Conservation (phyloP, 2,113 vertebrate species). For the Apistogramma diplotaenia region DNA sequence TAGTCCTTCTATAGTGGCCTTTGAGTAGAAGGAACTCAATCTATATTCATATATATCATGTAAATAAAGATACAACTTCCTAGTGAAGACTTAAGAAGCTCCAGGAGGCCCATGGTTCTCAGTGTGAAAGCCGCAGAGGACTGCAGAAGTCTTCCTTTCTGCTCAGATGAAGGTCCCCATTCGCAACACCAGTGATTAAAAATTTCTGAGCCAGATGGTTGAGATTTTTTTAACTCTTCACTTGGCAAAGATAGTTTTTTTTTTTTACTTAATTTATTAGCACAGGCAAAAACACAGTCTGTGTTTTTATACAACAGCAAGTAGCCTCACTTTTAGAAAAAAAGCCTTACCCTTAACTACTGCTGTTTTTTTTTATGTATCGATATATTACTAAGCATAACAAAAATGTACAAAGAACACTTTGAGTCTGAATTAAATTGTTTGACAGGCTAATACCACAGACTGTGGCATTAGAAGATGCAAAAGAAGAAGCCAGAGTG, state of each 20-base stretch:
- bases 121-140: background rate
- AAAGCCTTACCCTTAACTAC: background rate
- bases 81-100: background rate
- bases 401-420: background rate
- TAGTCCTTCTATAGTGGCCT: background rate
- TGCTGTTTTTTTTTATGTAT: background rate
- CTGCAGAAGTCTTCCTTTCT: background rate
- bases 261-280: slow-evolving; percentile 23
- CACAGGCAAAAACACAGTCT: background rate
- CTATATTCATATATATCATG: background rate
- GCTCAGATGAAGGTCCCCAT: background rate
- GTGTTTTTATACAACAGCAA: background rate
- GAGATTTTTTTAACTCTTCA: slow-evolving; percentile 9
- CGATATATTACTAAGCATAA: background rate
- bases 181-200: slow-evolving; percentile 13
- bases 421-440: background rate
- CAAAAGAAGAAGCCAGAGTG: background rate
- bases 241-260: slow-evolving; percentile 6
- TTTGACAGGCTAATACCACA: too few species aligned
- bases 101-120: background rate
- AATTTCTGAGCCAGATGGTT: slow-evolving; percentile 47
- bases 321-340: background rate
- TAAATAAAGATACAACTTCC: background rate
- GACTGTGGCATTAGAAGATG: too few species aligned
- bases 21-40: background rate